phyloP scores from a whole-genome alignment of 2,113 vertebrate species.

The Zeus faber region DNA sequence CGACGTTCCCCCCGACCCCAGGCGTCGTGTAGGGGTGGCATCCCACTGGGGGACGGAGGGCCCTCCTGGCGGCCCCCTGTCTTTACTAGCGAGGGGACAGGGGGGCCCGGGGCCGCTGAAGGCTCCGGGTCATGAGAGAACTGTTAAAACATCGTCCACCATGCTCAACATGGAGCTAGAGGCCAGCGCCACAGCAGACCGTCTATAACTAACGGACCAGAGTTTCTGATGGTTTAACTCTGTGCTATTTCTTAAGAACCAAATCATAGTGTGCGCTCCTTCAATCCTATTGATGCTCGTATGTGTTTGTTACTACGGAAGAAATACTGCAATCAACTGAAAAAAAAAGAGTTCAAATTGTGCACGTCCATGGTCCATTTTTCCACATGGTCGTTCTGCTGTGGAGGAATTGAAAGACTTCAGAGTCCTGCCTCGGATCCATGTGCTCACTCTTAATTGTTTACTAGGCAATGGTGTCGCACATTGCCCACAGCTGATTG shows the following conservation, averaged over 20 bases:
- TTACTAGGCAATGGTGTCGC: constrained; percentile 37
- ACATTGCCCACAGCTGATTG: constrained; percentile 62
- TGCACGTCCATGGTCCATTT: too few relatives aligned
- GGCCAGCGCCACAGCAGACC: constrained; percentile 6
- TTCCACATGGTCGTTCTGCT: too few relatives aligned
- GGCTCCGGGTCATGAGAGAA: constrained; percentile 41
- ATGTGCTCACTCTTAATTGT: constrained; percentile 38
- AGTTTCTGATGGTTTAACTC: too few relatives aligned
- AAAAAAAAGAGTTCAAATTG: too few relatives aligned
- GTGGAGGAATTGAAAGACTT: constrained; percentile 11
- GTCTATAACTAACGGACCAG: too few relatives aligned
- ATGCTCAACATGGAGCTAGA: constrained; percentile 38
- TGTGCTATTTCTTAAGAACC: too few relatives aligned
- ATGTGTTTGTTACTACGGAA: too few relatives aligned
- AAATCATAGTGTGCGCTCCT: too few relatives aligned
- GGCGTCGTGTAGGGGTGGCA: constrained; percentile 73
- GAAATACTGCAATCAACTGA: too few relatives aligned
- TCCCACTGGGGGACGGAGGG: constrained; percentile 80
- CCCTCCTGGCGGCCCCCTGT: constrained; percentile 77
- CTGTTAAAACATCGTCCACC: constrained; percentile 48
- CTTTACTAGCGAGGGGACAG: constrained; percentile 76
- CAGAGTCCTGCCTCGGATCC: constrained; percentile 6
- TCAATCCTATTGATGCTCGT: too few relatives aligned
- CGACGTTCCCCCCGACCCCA: constrained; percentile 80
- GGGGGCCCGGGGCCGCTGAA: constrained; percentile 49